Evolutionary conservation across 2,888 invertebrate genomes (phyloP).

Genomic region (Poecilobothrus nobilitatus): DNA sequence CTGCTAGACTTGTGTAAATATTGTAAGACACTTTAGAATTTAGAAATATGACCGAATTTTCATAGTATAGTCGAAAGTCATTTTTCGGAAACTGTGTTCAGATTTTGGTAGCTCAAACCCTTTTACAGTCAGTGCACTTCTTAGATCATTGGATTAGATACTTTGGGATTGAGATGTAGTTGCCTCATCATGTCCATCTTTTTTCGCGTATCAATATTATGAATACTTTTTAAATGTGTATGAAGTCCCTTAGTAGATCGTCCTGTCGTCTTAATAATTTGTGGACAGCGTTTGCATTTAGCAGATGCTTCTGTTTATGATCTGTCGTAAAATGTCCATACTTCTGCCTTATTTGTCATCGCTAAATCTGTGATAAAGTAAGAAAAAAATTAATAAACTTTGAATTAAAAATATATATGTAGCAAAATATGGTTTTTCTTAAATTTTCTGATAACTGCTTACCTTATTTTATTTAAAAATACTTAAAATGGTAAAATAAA

Average conservation of each 20-base stretch:
- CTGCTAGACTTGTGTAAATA: too few species aligned
- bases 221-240: slow-evolving; percentile 11
- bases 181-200: slow-evolving; percentile 10
- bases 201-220: slow-evolving; percentile 10
- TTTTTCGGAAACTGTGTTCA: too few species aligned
- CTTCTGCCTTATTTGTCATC: slow-evolving; percentile 10
- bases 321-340: slow-evolving; percentile 7
- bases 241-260: not conserved
- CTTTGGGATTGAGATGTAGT: slow-evolving; percentile 12
- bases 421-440: slow-evolving; percentile 10
- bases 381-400: slow-evolving; percentile 9
- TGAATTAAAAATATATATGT: slow-evolving; percentile 7
- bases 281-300: slow-evolving; percentile 10
- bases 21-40: too few species aligned
- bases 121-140: not conserved
- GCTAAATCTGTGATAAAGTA: slow-evolving; percentile 9
- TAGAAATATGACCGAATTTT: too few species aligned
- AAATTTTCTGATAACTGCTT: too few species aligned
- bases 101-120: too few species aligned
- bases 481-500: too few species aligned
- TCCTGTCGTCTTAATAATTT: slow-evolving; percentile 10
- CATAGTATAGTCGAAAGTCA: too few species aligned
- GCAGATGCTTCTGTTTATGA: slow-evolving; percentile 10
- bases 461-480: too few species aligned
- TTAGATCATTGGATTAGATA: slow-evolving; percentile 5